Base-by-base conservation (phyloP, 1,140 invertebrate species). In the Spodoptera frugiperda region DNA sequence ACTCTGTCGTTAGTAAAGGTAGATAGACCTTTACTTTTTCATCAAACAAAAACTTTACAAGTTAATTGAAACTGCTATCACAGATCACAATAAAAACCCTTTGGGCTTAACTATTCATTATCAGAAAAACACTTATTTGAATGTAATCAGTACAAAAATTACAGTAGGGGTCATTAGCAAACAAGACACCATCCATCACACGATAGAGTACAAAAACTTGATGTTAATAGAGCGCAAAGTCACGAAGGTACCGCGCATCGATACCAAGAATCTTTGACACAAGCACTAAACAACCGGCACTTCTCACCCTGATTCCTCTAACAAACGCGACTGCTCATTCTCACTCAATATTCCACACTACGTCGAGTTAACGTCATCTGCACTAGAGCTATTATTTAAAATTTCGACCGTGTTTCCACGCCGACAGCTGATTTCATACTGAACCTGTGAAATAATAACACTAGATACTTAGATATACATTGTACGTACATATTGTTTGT, bases 181-280 rank as follows among this genome's bases (percentile, higher is more conserved):
- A 49, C 46, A 25, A 51, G 33, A 55, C 30, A 73, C 57, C 33
- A 74, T 74, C 15, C 72, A 65, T 39, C 46, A 51, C n/a, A 65
- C 55, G 57, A 53, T 65, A 5, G 46, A 51, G n/a, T 75, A 48
- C 48, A 75, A 63, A 63, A 75, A 65, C 33, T 54, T 30, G 15
- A 75, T 75, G 49, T 82, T 88, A 90, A 86, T 83, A 88, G 90
- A 91, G 90, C 90, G 87, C 80, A 87, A 89, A 91, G 83, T 91
- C 89, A 89, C 88, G 90, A 90, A 89, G 83, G 82, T 33, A 75
- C 72, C 79, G 76, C 72, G 82, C 81, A 82, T 79, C 79, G 76
- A 86, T 85, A 80, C 75, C 76, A 78, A 84, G 76, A 83, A 84
- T 83, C 63, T 78, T 85, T 84, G 76, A 86, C 80, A 82, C 81